Conservation (phyloP, 2,888 invertebrate species). For the Hypercompe scribonia region DNA sequence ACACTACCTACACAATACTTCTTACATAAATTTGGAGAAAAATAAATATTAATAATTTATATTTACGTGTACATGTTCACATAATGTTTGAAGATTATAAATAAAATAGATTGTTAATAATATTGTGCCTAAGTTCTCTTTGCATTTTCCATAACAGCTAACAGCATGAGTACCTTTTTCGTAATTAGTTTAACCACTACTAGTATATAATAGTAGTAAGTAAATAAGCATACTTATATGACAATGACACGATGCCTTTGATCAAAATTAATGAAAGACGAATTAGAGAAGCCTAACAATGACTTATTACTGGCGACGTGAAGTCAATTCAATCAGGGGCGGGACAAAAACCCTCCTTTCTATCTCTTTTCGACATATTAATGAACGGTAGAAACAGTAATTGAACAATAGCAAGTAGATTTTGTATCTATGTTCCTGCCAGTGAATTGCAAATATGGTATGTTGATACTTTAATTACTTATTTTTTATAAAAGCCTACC, state of each 20-base stretch:
- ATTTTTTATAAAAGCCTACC: too few species aligned
- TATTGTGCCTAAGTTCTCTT: too few species aligned
- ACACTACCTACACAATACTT: too few species aligned
- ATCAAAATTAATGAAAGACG: constrained; percentile 72
- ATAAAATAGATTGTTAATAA: too few species aligned
- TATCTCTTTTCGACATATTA: constrained; percentile 20
- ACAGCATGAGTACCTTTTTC: not conserved
- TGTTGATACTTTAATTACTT: not conserved
- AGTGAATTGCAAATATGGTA: not conserved
- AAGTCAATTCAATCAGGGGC: constrained; percentile 63
- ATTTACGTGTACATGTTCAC: too few species aligned
- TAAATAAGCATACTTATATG: constrained; percentile 36
- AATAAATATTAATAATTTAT: too few species aligned
- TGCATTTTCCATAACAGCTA: too few species aligned
- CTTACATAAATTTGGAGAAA: too few species aligned
- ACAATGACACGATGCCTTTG: constrained; percentile 48
- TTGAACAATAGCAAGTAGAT: not conserved
- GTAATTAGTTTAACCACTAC: constrained; percentile 22
- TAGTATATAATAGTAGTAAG: not conserved
- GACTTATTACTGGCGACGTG: constrained; percentile 55
- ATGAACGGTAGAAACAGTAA: constrained; percentile 1
- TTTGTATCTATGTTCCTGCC: not conserved
- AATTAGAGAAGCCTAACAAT: constrained; percentile 63
- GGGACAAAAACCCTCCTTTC: constrained; percentile 46
- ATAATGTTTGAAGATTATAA: too few species aligned